A percentile compares a stretch with the other conserved stretches of the same genome.
phyloP scores from a whole-genome alignment of 2,888 invertebrate genomes.

The Timema cristinae region DNA sequence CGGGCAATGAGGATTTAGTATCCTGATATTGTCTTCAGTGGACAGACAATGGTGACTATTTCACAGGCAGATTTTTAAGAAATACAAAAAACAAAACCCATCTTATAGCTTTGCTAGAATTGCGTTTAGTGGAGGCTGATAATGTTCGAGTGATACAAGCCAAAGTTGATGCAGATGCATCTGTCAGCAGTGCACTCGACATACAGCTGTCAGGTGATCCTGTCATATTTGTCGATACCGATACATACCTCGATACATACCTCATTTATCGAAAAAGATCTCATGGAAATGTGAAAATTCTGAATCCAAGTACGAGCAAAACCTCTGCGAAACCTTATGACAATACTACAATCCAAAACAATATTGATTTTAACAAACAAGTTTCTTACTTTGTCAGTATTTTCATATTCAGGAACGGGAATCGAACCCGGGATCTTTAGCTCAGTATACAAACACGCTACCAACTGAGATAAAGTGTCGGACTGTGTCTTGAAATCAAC shows the following conservation, averaged over 20 bases:
- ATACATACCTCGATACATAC: slow-evolving; percentile 6
- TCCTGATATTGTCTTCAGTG: neutral
- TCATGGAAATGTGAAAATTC: neutral
- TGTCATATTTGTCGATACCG: neutral
- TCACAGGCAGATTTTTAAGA: slow-evolving; percentile 2
- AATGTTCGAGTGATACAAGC: slow-evolving; percentile 2
- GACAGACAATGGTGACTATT: slow-evolving; percentile 3
- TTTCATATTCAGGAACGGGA: neutral
- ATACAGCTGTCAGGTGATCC: neutral
- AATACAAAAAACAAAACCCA: neutral
- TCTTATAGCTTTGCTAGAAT: neutral
- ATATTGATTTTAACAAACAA: neutral
- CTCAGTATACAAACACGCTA: no score
- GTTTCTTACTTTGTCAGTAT: slow-evolving; percentile 3
- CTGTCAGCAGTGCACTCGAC: neutral
- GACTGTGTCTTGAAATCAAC: no score
- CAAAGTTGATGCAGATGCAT: neutral
- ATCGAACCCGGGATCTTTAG: no score
- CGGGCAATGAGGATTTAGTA: slow-evolving; percentile 1
- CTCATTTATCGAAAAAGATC: neutral
- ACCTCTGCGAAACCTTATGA: neutral
- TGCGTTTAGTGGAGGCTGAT: neutral
- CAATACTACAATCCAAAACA: neutral
- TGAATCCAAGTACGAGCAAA: slow-evolving; percentile 9
- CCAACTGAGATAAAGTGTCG: no score